A percentile compares a stretch with the other conserved stretches of the same genome.
These are phyloP conservation scores for Ectemnius lituratus DNA, from an alignment of 2,888 invertebrate species.

Conservation along the genomic window DNA sequence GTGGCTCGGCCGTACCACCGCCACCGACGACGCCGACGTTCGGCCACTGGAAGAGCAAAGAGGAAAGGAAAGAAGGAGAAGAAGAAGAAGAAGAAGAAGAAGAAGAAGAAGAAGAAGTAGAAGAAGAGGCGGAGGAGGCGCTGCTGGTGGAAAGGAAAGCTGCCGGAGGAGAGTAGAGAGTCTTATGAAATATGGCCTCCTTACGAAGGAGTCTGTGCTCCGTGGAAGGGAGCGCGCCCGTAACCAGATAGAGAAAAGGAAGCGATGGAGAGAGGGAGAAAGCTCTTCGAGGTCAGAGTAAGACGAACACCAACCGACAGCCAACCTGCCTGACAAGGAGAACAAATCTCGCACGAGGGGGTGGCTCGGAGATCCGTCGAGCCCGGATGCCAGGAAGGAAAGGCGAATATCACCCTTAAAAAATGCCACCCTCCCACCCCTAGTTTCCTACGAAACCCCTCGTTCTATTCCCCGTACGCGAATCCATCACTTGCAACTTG, in stretches of 20 bases:
- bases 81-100: constrained; percentile 52
- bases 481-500: too few relatives aligned
- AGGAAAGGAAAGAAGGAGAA: constrained; percentile 55
- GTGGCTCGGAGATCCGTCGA: background rate
- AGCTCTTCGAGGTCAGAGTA: constrained; percentile 26
- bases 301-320: background rate
- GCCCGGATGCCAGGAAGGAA: too few relatives aligned
- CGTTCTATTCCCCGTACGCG: too few relatives aligned
- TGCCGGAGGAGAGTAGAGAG: constrained; percentile 64
- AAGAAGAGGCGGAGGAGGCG: constrained; percentile 27
- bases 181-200: constrained; percentile 77
- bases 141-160: constrained; percentile 57
- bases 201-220: constrained; percentile 68
- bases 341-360: constrained; percentile 29
- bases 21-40: constrained; percentile 7
- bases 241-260: constrained; percentile 8
- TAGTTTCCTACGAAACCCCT: background rate
- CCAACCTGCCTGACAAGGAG: constrained; percentile 15
- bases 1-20: constrained; percentile 57
- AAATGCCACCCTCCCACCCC: background rate
- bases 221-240: constrained; percentile 39
- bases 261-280: constrained; percentile 38
- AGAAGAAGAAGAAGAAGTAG: constrained; percentile 40
- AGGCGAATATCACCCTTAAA: constrained; percentile 6
- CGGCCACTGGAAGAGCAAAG: constrained; percentile 29